phyloP scores from a whole-genome alignment of 2,888 invertebrate genomes.

The Hybos culiciformis region DNA sequence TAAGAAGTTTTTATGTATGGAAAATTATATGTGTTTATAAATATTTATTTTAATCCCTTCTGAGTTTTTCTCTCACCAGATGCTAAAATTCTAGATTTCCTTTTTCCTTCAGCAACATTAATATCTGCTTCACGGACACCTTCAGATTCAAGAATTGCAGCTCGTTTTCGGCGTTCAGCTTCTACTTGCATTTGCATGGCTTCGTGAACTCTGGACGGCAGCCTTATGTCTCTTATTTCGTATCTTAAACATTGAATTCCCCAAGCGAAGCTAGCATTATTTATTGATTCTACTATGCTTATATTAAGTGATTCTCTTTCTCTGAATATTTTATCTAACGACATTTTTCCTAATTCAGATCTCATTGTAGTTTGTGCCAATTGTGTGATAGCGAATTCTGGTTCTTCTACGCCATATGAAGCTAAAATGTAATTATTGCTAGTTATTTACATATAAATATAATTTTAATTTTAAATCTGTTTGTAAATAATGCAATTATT shows the following conservation, averaged over 20 bases:
- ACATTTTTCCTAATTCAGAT: constrained; percentile 95
- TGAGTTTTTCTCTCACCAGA: constrained; percentile 45
- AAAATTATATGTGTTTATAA: no score
- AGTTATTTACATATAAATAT: background rate
- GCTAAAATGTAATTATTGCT: constrained; percentile 42
- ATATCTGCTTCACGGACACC: constrained; percentile 84
- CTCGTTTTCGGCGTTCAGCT: constrained; percentile 92
- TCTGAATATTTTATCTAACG: constrained; percentile 88
- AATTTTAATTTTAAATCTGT: no score
- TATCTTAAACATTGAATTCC: constrained; percentile 92
- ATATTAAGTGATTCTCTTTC: constrained; percentile 93
- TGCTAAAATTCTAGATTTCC: constrained; percentile 77
- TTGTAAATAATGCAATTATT: constrained; percentile 3
- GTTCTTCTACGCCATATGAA: constrained; percentile 97
- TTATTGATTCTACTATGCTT: constrained; percentile 88
- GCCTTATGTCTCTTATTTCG: constrained; percentile 65
- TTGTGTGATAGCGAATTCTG: constrained; percentile 98
- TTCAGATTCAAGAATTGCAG: constrained; percentile 94
- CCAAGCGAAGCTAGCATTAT: constrained; percentile 97
- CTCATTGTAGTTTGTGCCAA: constrained; percentile 99
- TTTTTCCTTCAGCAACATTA: constrained; percentile 94
- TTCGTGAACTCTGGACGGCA: constrained; percentile 85
- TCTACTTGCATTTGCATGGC: constrained; percentile 99
- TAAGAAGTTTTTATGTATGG: no score
- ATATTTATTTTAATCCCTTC: no score